Evolutionary conservation across 1,140 invertebrate genomes (phyloP), one percentile per base, ranked within the genome.

Genomic region (Centruroides vittatus): DNA sequence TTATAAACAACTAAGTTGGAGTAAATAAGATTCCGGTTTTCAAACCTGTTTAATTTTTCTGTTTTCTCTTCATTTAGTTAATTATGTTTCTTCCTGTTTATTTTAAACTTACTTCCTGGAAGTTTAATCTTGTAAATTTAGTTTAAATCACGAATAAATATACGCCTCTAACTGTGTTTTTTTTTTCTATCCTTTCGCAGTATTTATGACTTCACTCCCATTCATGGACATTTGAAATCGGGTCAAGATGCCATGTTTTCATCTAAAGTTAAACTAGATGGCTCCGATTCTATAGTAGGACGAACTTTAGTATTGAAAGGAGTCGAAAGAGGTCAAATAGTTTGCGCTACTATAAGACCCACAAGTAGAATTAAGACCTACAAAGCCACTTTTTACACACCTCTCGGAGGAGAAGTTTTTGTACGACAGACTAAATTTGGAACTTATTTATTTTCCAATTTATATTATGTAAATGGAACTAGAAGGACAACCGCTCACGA

Each of bases 321-420:
- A 11, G 47, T n/a, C 12, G 23, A 63, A 36, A 58, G 10, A 12
- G 66, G 66, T 10, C n/a, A 11, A 11, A 56, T 58, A 34, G 59
- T 57, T 13, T 67, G 66, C 60, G 55, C 65, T 5, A 60, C 57
- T 34, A 50, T 67, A 9, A 12, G 62, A 34, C 61, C 66, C 23
- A 58, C 59, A 6, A 47, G 55, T 12, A 12, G 55, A 34, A n/a
- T 56, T 36, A 47, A n/a, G 11, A 56, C 55, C 13, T 47, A 13
- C 7, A 12, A 47, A 47, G 55, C 55, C 13, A n/a, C 13, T 5
- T 47, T 56, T n/a, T 34, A 56, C 12, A 13, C 35, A 10, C 55
- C 55, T 13, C n/a, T 56, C 5, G 55, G 55, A 36, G 55, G 55
- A 13, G 46, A 47, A 12, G 55, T 56, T 12, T 12, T 6, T 47